Base-by-base conservation (phyloP, 2,797 vertebrate genomes). In the Sciaenops ocellatus region DNA sequence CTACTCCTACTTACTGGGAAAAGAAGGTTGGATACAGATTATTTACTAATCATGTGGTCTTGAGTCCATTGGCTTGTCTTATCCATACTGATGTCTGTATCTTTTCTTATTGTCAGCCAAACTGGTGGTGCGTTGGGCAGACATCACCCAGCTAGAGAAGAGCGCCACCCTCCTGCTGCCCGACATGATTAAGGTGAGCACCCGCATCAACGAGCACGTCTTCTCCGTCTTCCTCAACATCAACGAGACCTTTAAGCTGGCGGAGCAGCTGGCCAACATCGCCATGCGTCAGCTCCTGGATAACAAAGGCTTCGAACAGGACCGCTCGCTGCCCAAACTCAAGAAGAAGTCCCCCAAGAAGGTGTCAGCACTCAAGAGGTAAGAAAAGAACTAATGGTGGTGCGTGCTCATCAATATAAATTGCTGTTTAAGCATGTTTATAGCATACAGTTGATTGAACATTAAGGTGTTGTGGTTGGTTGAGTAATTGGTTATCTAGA, bases 161-260 rank as follows among this genome's bases (percentile, higher is more conserved):
- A 98, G 96, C 1, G 96, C 97, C 86, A 98, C 98, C 0, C 92
- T 99, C 71, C 96, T 99, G 4, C 94, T 99, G 60, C 98, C 98
- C 0, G 97, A 99, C 3, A 95, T 91, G 64, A 98, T 99, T 91
- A 97, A 97, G 89, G 98, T 98, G 88, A 98, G 96, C 96, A 99
- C 98, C 0, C 96, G 98, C 69, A 87, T 94, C 85, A 96, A 96
- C 1, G 96, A 98, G 79, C 97, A 97, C 69, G 96, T 98, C 91
- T 99, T 99, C 95, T 99, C 97, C 0, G 97, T 99, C 50, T 99
- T 99, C 91, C 97, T 99, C 83, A 99, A 98, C 92, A 97, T 99
- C 94, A 96, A 92, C 0, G 98, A 99, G 94, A 99, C 98, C 13
- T 99, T 99, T 91, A 98, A 99, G 87, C 84, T 99, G 17, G 99